phyloP scores from a whole-genome alignment of 2,797 vertebrate genomes.

The Austrolebias charrua region DNA sequence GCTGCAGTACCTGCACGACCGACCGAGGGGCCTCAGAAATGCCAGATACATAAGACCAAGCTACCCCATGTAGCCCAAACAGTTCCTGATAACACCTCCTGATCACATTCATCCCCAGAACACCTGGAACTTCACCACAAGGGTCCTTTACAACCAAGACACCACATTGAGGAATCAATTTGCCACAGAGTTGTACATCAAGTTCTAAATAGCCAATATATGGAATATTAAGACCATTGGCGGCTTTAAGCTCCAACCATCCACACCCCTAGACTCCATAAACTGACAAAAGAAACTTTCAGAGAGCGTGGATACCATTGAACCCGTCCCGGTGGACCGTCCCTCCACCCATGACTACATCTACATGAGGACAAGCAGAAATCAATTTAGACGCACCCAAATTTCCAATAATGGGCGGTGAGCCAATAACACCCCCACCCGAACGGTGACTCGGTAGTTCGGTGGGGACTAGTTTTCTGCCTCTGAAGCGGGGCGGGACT shows the following conservation, averaged over 20 bases:
- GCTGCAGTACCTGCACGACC: too few relatives aligned
- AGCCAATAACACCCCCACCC: background rate
- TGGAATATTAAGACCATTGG: background rate
- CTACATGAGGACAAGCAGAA: too few relatives aligned
- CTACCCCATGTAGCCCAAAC: too few relatives aligned
- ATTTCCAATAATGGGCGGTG: background rate
- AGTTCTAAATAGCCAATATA: background rate
- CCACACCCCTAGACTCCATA: too few relatives aligned
- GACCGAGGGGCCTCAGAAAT: too few relatives aligned
- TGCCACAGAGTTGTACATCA: background rate
- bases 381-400: too few relatives aligned
- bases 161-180: background rate
- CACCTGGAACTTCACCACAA: background rate
- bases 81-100: too few relatives aligned
- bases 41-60: too few relatives aligned
- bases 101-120: too few relatives aligned
- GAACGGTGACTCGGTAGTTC: background rate
- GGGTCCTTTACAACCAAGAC: background rate
- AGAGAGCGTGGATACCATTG: background rate
- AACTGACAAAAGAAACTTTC: background rate
- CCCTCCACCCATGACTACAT: background rate
- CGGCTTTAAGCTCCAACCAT: background rate
- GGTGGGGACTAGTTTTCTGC: conserved; percentile 1
- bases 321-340: background rate
- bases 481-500: background rate